Percentiles rank a stretch among this genome's conserved stretches.
Evolutionary conservation across 2,113 vertebrate species (phyloP).

Genomic region (Phalacrocorax brasilianus): DNA sequence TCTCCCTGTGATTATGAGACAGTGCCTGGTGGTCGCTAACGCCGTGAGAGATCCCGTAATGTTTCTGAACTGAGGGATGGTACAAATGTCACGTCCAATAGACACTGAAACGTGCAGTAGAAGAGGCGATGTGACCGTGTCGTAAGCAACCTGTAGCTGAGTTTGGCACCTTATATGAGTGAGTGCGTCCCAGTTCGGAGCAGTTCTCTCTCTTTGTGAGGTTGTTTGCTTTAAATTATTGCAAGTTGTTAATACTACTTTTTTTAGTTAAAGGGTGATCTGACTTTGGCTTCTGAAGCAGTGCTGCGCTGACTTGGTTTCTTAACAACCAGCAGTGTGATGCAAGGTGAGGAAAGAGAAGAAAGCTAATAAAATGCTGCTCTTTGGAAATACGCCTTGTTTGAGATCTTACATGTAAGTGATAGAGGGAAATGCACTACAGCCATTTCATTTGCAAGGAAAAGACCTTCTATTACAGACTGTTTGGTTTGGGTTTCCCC

Average conservation of each 20-base stretch:
- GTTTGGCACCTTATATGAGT: not conserved
- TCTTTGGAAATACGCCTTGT: not conserved
- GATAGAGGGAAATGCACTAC: not conserved
- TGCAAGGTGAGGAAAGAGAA: not conserved
- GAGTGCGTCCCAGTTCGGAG: not conserved
- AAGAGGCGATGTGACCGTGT: accelerated
- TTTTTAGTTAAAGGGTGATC: not conserved
- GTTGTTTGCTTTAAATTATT: not conserved
- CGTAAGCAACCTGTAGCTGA: accelerated
- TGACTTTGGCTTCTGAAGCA: not conserved
- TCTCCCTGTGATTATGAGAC: not conserved
- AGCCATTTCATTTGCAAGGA: not conserved
- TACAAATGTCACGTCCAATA: not conserved
- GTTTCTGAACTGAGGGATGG: not conserved
- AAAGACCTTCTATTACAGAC: not conserved
- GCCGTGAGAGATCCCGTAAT: not conserved
- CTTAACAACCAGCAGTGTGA: not conserved
- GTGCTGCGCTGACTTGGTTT: not conserved
- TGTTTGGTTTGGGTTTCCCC: too few relatives aligned
- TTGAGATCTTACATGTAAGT: not conserved
- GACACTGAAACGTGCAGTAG: accelerated
- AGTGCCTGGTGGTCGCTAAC: not conserved
- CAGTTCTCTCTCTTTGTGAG: not conserved
- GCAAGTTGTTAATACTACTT: not conserved
- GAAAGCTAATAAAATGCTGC: not conserved